Evolutionary conservation across 2,888 invertebrate species (phyloP).

Genomic region (Pomacea canaliculata): DNA sequence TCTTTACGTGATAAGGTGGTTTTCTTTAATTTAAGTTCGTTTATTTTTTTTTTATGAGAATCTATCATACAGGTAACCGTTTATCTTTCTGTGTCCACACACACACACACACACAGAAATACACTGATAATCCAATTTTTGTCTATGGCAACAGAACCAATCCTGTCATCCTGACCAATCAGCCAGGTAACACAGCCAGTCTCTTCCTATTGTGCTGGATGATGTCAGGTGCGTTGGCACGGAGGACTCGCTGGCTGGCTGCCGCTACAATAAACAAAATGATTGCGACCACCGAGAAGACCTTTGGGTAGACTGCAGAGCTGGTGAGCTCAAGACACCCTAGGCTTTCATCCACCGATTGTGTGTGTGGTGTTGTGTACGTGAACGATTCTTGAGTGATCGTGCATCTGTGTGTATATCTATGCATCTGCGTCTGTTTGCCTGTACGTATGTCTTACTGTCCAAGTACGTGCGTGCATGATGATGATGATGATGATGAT

Average conservation of each 20-base stretch:
- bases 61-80: no score
- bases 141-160: slow-evolving; percentile 3
- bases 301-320: slow-evolving; percentile 43
- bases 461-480: neutral
- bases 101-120: no score
- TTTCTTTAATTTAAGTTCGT: no score
- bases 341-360: neutral
- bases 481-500: slow-evolving; percentile 9
- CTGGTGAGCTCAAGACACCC: neutral
- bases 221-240: slow-evolving; percentile 49
- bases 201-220: slow-evolving; percentile 45
- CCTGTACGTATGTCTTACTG: neutral
- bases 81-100: no score
- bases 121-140: neutral
- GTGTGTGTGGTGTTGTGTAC: neutral
- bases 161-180: slow-evolving; percentile 1
- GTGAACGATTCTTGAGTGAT: neutral
- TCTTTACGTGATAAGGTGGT: no score
- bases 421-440: neutral
- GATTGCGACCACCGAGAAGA: slow-evolving; percentile 48
- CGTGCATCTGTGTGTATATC: neutral
- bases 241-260: slow-evolving; percentile 43
- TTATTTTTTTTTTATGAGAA: no score
- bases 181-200: slow-evolving; percentile 8
- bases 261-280: slow-evolving; percentile 48